These are phyloP conservation scores for Microdon myrmicae DNA, from an alignment of 2,888 invertebrate genomes.

Conservation along the genomic window DNA sequence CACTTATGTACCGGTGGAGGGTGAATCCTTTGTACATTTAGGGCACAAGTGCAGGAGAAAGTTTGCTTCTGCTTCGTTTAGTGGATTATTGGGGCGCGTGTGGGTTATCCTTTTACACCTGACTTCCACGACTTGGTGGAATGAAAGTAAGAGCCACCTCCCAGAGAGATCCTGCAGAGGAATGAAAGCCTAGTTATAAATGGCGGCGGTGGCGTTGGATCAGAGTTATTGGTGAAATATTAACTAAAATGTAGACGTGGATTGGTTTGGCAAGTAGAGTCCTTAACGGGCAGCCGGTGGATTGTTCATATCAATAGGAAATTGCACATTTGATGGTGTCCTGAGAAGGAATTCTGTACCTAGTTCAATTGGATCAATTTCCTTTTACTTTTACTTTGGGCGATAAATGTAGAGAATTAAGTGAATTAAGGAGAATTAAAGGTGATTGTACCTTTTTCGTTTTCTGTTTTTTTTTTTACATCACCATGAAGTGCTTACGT, in stretches of 20 bases:
- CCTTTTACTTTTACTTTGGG: too few relatives aligned
- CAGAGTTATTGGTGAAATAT: conserved; percentile 37
- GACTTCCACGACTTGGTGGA: conserved; percentile 7
- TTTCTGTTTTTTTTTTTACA: too few relatives aligned
- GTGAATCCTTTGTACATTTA: conserved; percentile 29
- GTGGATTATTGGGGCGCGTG: conserved; percentile 35
- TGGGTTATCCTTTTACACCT: conserved; percentile 38
- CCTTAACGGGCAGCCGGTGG: too few relatives aligned
- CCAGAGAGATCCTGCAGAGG: conserved; percentile 35
- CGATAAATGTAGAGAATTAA: too few relatives aligned
- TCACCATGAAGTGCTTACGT: too few relatives aligned
- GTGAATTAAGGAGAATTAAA: too few relatives aligned
- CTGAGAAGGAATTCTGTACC: too few relatives aligned
- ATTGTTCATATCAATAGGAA: too few relatives aligned
- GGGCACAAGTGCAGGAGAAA: conserved; percentile 34
- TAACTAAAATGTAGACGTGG: conserved; percentile 39
- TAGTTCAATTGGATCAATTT: too few relatives aligned
- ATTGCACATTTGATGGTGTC: too few relatives aligned
- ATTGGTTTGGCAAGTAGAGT: conserved; percentile 32
- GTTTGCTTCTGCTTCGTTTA: conserved; percentile 34
- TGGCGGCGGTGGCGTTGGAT: conserved; percentile 15
- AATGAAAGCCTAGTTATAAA: conserved; percentile 26
- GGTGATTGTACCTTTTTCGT: too few relatives aligned
- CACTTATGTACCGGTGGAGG: conserved; percentile 39
- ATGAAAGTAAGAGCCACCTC: conserved; percentile 39